These are phyloP conservation scores for Eupithecia pulchellata DNA, from an alignment of 2,888 invertebrate genomes.

Conservation along the genomic window DNA sequence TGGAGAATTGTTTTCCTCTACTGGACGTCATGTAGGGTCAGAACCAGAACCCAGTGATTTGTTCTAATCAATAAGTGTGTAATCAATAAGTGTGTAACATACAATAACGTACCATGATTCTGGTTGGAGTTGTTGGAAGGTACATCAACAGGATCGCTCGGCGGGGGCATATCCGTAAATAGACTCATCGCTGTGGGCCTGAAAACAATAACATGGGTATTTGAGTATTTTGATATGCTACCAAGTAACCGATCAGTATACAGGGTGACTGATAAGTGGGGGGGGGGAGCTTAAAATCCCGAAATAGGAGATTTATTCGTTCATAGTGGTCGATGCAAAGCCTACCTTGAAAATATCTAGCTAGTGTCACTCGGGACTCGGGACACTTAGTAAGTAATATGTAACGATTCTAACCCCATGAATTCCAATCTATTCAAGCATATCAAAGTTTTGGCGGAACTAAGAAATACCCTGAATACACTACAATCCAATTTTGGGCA, in stretches of 20 bases:
- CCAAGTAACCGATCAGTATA: too few relatives aligned
- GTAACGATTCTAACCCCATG: not conserved
- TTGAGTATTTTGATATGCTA: not conserved
- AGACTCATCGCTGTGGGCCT: constrained; percentile 88
- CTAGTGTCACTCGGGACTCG: too few relatives aligned
- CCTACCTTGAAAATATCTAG: too few relatives aligned
- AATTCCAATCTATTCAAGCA: not conserved
- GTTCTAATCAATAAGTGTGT: not conserved
- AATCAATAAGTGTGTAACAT: not conserved
- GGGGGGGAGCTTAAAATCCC: too few relatives aligned
- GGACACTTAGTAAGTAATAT: too few relatives aligned
- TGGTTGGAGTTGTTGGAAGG: constrained; percentile 71
- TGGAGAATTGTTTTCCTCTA: not conserved
- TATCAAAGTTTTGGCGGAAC: not conserved
- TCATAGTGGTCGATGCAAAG: too few relatives aligned
- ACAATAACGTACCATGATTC: constrained; percentile 61
- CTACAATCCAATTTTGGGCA: not conserved
- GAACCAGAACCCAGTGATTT: not conserved
- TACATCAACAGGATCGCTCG: constrained; percentile 88
- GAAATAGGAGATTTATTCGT: too few relatives aligned
- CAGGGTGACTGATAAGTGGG: too few relatives aligned
- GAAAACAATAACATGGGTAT: constrained; percentile 44
- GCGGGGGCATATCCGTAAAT: constrained; percentile 85
- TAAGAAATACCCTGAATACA: not conserved
- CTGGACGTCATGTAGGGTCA: too few relatives aligned